Conservation (phyloP, 2,888 invertebrate species). For the Apotomis turbidana region DNA sequence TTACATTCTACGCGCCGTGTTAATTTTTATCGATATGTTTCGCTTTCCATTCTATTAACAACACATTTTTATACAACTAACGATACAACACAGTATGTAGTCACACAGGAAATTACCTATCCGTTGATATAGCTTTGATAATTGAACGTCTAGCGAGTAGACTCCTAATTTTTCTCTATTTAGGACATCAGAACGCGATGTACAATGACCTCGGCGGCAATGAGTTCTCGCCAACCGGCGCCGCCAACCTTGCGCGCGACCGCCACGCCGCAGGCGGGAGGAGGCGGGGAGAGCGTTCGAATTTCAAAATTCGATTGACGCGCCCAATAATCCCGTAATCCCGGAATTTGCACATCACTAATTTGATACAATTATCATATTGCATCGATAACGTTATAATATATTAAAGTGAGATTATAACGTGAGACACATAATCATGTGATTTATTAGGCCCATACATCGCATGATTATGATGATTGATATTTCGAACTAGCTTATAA, state of each 20-base stretch:
- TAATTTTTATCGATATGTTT: conserved; percentile 16
- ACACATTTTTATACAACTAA: background rate
- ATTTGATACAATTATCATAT: conserved; percentile 25
- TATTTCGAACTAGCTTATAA: too few relatives aligned
- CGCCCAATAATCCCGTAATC: conserved; percentile 33
- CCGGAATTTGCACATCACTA: conserved; percentile 33
- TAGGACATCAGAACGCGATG: conserved; percentile 74
- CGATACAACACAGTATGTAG: background rate
- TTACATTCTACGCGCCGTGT: conserved; percentile 18
- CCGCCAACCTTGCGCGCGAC: conserved; percentile 65
- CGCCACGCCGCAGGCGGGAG: conserved; percentile 47
- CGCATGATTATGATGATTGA: too few relatives aligned
- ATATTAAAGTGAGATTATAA: too few relatives aligned
- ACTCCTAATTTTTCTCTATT: conserved; percentile 55
- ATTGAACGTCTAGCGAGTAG: conserved; percentile 31
- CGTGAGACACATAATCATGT: too few relatives aligned
- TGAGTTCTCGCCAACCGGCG: conserved; percentile 58
- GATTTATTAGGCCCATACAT: too few relatives aligned
- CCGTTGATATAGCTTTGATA: conserved; percentile 16
- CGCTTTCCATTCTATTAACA: conserved; percentile 7
- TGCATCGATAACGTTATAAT: too few relatives aligned
- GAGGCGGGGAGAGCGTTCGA: conserved; percentile 57
- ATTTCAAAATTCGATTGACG: conserved; percentile 50
- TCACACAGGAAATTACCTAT: background rate
- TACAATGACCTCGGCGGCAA: conserved; percentile 73